Evolutionary conservation across 2,113 vertebrate species (phyloP).

Genomic region (Vulpes vulpes): DNA sequence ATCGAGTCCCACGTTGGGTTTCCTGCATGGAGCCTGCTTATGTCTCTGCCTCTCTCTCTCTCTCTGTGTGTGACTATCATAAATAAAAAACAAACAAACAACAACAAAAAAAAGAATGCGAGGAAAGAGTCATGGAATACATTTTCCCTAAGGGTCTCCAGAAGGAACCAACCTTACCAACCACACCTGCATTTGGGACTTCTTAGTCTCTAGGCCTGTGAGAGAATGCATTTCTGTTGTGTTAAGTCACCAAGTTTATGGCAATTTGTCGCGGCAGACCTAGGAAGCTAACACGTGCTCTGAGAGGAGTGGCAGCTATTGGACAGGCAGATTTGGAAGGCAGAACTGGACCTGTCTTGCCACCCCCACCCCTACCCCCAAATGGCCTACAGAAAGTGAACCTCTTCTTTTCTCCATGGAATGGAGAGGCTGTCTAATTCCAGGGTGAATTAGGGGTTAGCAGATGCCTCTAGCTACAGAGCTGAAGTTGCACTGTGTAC

Average conservation of each 20-base stretch:
- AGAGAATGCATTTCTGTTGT: neutral
- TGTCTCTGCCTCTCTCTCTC: too few relatives aligned
- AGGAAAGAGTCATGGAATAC: rapidly evolving
- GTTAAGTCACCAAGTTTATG: neutral
- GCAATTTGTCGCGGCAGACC: neutral
- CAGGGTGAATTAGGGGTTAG: neutral
- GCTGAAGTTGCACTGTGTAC: neutral
- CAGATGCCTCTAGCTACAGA: neutral
- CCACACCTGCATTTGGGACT: neutral
- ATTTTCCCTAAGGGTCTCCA: neutral
- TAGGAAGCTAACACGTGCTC: neutral
- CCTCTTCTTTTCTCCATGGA: neutral
- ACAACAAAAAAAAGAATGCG: rapidly evolving
- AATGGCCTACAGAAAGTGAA: neutral
- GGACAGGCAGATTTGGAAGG: neutral
- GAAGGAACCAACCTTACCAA: neutral
- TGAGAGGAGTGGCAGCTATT: neutral
- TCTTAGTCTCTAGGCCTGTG: neutral
- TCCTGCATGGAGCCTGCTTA: too few relatives aligned
- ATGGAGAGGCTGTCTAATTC: neutral
- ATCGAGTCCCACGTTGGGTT: too few relatives aligned
- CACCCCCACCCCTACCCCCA: rapidly evolving
- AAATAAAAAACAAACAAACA: too few relatives aligned
- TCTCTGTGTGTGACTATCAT: too few relatives aligned
- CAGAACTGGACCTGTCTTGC: neutral